A percentile compares a stretch with the other conserved stretches of the same genome.
phyloP scores from a whole-genome alignment of 2,113 vertebrate genomes.

The Sebastes schlegelii region DNA sequence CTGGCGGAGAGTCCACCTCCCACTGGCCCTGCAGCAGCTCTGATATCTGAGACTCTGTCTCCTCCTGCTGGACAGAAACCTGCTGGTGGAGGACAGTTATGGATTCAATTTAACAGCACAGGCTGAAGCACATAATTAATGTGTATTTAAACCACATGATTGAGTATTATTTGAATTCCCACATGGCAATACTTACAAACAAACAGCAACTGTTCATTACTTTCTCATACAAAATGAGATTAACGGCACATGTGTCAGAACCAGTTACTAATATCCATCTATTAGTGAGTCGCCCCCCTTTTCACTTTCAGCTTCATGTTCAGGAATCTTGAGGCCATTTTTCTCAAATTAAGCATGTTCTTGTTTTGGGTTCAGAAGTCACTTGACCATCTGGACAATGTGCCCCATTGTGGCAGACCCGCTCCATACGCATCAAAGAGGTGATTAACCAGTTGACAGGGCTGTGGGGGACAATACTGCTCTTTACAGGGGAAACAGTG shows the following conservation, averaged over 20 bases:
- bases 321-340: slow-evolving; percentile 68
- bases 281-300: slow-evolving; percentile 19
- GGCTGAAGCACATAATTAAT: not conserved
- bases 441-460: slow-evolving; percentile 86
- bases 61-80: slow-evolving; percentile 74
- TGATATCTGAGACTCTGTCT: slow-evolving; percentile 61
- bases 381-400: slow-evolving; percentile 79
- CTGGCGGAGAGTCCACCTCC: not conserved
- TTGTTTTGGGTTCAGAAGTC: slow-evolving; percentile 84
- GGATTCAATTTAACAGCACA: not conserved
- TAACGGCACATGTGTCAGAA: slow-evolving; percentile 46
- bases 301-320: slow-evolving; percentile 45
- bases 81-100: not conserved
- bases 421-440: slow-evolving; percentile 84
- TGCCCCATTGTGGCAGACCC: slow-evolving; percentile 76
- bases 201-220: slow-evolving; percentile 14
- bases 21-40: slow-evolving; percentile 20
- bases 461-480: slow-evolving; percentile 81
- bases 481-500: slow-evolving; percentile 81
- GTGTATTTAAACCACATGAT: not conserved
- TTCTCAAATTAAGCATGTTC: slow-evolving; percentile 80
- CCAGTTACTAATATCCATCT: slow-evolving; percentile 35
- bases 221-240: slow-evolving; percentile 20
- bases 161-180: not conserved
- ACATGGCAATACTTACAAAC: not conserved